Conservation (phyloP, 2,113 vertebrate genomes). For the Hydrolagus affinis region DNA sequence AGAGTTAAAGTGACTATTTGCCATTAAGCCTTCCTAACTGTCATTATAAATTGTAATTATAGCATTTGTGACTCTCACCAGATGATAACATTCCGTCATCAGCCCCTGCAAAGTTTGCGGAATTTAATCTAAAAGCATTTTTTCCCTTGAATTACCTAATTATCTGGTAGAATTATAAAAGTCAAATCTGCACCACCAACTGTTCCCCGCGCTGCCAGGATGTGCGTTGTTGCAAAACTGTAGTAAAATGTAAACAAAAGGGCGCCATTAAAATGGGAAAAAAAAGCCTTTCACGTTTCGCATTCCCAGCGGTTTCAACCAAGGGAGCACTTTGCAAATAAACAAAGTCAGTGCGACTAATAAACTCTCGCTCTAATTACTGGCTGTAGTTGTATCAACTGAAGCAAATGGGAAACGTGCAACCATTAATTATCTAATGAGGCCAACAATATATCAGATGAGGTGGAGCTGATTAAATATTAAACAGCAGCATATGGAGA, state of each 20-base stretch:
- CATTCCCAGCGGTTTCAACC: slow-evolving; percentile 61
- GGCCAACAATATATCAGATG: slow-evolving; percentile 65
- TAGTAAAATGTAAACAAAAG: slow-evolving; percentile 62
- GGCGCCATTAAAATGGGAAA: slow-evolving; percentile 48
- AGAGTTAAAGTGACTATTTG: slow-evolving; percentile 8
- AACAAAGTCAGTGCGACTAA: slow-evolving; percentile 64
- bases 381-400: slow-evolving; percentile 70
- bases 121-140: slow-evolving; percentile 46
- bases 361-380: slow-evolving; percentile 75
- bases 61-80: slow-evolving; percentile 3
- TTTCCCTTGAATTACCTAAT: slow-evolving; percentile 58
- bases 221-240: slow-evolving; percentile 57
- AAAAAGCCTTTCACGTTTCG: slow-evolving; percentile 53
- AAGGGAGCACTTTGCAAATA: slow-evolving; percentile 60
- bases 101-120: slow-evolving; percentile 41
- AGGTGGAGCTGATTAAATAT: slow-evolving; percentile 81
- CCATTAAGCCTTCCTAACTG: not conserved
- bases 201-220: slow-evolving; percentile 54
- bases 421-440: slow-evolving; percentile 79
- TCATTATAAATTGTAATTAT: slow-evolving; percentile 2
- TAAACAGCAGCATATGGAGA: slow-evolving; percentile 73
- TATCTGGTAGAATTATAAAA: slow-evolving; percentile 68
- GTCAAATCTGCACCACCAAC: slow-evolving; percentile 59
- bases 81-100: slow-evolving; percentile 28
- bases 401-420: slow-evolving; percentile 64